Evolutionary conservation across 2,888 invertebrate genomes (phyloP).

Genomic region (Lycophotia porphyrea): DNA sequence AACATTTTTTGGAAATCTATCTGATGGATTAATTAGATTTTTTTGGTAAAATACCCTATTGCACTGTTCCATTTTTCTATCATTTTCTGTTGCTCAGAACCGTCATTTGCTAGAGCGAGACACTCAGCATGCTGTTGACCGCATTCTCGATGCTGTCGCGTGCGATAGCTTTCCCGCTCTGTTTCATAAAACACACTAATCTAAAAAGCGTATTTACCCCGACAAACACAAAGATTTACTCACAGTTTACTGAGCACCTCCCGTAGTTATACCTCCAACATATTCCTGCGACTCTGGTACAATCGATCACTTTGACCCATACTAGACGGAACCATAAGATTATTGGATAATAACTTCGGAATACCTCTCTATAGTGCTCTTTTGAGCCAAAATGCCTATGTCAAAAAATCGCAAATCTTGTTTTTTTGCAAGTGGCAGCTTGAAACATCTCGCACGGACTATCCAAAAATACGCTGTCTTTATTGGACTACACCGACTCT

Average conservation of each 20-base stretch:
- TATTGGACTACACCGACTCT: neutral
- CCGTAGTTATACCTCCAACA: conserved; percentile 15
- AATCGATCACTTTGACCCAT: conserved; percentile 46
- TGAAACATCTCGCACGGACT: neutral
- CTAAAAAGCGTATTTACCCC: neutral
- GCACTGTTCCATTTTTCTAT: neutral
- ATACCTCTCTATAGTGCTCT: neutral
- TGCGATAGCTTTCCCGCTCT: too few relatives aligned
- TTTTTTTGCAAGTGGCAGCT: neutral
- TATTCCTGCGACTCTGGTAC: conserved; percentile 45
- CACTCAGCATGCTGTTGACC: too few relatives aligned
- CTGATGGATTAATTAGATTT: too few relatives aligned
- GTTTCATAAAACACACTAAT: neutral
- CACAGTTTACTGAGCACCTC: conserved; percentile 24
- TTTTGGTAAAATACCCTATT: too few relatives aligned
- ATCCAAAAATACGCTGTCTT: neutral
- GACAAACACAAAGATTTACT: conserved; percentile 6
- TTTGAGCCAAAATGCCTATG: neutral
- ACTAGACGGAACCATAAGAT: conserved; percentile 52
- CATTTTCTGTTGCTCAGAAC: neutral
- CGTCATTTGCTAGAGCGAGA: neutral
- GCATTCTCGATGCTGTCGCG: neutral
- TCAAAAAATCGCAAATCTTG: neutral
- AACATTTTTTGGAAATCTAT: too few relatives aligned
- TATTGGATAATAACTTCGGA: conserved; percentile 41